Percentiles rank a stretch among this genome's conserved stretches.
Evolutionary conservation across 2,797 vertebrate genomes (phyloP).

Genomic region (Trachops cirrhosus): DNA sequence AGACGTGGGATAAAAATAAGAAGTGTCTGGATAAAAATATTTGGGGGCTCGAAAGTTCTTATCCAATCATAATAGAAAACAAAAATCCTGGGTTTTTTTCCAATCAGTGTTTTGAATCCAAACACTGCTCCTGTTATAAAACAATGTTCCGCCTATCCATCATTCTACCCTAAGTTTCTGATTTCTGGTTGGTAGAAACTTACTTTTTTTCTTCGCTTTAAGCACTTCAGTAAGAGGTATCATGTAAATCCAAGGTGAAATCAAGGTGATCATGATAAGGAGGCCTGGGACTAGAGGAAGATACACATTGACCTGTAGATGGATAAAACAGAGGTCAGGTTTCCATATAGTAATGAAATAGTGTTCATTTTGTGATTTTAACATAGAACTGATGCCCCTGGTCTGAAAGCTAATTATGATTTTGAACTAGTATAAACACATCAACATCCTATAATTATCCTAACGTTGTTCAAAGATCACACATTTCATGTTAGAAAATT

Average conservation of each 20-base stretch:
- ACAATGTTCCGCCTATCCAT: background rate
- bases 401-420: slow-evolving; percentile 45
- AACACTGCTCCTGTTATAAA: background rate
- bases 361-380: slow-evolving; percentile 74
- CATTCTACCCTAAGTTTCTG: background rate
- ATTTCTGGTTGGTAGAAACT: background rate
- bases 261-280: background rate
- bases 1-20: slow-evolving; percentile 16
- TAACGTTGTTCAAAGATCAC: slow-evolving; percentile 79
- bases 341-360: slow-evolving; percentile 67
- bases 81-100: background rate
- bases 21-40: slow-evolving; percentile 41
- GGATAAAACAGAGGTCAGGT: slow-evolving; percentile 11
- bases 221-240: background rate
- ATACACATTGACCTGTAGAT: background rate
- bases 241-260: background rate
- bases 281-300: background rate
- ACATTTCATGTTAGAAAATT: slow-evolving; percentile 70
- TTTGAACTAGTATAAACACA: slow-evolving; percentile 80
- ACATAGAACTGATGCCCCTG: slow-evolving; percentile 79
- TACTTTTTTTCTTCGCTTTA: background rate
- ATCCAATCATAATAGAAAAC: slow-evolving; percentile 44
- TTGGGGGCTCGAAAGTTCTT: slow-evolving; percentile 19
- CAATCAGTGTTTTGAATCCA: slow-evolving; percentile 31
- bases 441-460: slow-evolving; percentile 77